Conservation (phyloP, 2,888 invertebrate species). For the Drosophila quinaria region DNA sequence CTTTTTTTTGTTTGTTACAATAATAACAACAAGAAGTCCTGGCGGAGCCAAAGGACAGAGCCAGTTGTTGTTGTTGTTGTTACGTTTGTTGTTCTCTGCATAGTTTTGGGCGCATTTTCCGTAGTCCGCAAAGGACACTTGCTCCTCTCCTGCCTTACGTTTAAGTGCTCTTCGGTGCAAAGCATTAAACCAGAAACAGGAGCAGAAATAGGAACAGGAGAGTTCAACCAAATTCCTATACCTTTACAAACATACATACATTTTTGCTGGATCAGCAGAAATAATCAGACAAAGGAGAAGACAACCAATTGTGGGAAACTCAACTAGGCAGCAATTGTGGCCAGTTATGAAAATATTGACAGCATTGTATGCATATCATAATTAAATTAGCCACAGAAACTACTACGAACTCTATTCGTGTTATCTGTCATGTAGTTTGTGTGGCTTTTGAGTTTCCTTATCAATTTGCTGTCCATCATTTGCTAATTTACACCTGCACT, state of each 20-base stretch:
- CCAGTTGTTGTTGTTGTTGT: conserved; percentile 7
- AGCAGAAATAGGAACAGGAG: conserved; percentile 9
- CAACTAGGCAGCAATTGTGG: neutral
- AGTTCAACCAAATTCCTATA: neutral
- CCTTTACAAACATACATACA: neutral
- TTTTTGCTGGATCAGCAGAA: conserved; percentile 17
- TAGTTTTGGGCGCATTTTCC: conserved; percentile 37
- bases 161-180: conserved; percentile 55
- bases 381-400: conserved; percentile 23
- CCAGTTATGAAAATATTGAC: conserved; percentile 16
- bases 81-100: conserved; percentile 20
- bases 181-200: conserved; percentile 23
- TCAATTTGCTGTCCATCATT: neutral
- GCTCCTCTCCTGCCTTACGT: conserved; percentile 25
- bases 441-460: neutral
- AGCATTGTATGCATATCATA: conserved; percentile 31
- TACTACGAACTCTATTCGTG: neutral
- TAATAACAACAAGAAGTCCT: conserved; percentile 15
- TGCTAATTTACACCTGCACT: neutral
- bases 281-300: conserved; percentile 3
- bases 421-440: neutral
- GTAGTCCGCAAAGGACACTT: conserved; percentile 52
- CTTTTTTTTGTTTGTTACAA: conserved; percentile 16
- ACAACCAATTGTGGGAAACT: neutral
- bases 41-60: conserved; percentile 13